Base-by-base conservation (phyloP, 2,113 vertebrate genomes). In the Carlito syrichta region DNA sequence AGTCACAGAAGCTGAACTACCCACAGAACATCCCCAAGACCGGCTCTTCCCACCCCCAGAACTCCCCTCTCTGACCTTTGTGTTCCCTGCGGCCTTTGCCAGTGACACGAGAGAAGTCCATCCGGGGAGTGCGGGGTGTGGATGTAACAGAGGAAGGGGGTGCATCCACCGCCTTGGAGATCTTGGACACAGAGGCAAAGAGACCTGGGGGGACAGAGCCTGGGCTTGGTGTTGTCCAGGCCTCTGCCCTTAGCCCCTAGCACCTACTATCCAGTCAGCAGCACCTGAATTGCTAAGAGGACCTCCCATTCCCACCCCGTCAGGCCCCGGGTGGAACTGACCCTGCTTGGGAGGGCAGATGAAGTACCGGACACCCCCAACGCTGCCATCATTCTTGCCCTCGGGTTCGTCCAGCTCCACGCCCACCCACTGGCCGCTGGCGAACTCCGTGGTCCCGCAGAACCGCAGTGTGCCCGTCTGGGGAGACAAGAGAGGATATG, bases 401-500 rank as follows among this genome's bases (percentile, higher is more conserved):
- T 99, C 99, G 0, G 99, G 99, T 83, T 99, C 99, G 4, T 99
- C 99, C 66, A 99, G 99, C 98, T 99, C 99, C 97, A 99, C 99
- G 2, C 99, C 99, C 2, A 99, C 99, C 99, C 99, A 99, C 98
- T 99, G 99, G 30, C 99, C 99, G 2, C 99, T 99, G 96, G 99
- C 99, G 11, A 99, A 99, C 98, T 99, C 99, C 0, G 99, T 99
- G 3, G 99, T 99, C 25, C 99, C 99, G 8, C 99, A 99, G 91
- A 99, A 99, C 83, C 99, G 98, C 92, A 99, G 98, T 0, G 99
- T 99, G 40, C 99, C 99, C 0, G 97, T 97, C 99, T 99, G 97
- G 58, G 22, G 77, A 84, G 69, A 88, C 2, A 93, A 82, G 66
- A 1, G 10, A 95, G 35, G 17, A 25, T 22, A 63, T 5, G 63